phyloP scores from a whole-genome alignment of 2,888 invertebrate species.

The Cheilosia vulpina region DNA sequence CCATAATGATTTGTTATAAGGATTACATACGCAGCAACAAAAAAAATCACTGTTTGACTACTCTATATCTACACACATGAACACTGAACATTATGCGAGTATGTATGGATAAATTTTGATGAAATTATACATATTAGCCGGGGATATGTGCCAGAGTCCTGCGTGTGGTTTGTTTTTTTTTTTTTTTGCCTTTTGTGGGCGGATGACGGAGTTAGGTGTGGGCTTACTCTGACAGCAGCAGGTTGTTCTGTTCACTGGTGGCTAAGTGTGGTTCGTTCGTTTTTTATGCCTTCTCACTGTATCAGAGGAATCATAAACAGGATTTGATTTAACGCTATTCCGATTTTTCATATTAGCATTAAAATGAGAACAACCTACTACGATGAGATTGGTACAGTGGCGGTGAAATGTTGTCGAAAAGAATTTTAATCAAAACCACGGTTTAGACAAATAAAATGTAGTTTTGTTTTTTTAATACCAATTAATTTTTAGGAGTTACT shows the following conservation, averaged over 20 bases:
- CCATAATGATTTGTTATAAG: constrained; percentile 74
- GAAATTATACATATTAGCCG: constrained; percentile 73
- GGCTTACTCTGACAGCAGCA: constrained; percentile 71
- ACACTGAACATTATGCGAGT: constrained; percentile 6
- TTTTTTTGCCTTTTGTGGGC: constrained; percentile 29
- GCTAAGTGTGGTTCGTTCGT: constrained; percentile 68
- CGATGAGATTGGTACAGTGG: constrained; percentile 23
- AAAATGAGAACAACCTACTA: constrained; percentile 11
- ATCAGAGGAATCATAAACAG: constrained; percentile 70
- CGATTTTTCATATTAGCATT: constrained; percentile 57
- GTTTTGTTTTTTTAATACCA: too few relatives aligned
- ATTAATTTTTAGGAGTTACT: too few relatives aligned
- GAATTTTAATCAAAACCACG: too few relatives aligned
- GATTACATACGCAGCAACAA: constrained; percentile 62
- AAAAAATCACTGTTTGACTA: constrained; percentile 45
- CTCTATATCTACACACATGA: constrained; percentile 58
- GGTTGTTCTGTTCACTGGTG: constrained; percentile 69
- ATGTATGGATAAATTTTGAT: constrained; percentile 69
- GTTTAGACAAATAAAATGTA: too few relatives aligned
- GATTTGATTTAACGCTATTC: constrained; percentile 71
- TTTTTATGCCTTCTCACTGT: constrained; percentile 17
- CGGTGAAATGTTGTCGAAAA: neutral
- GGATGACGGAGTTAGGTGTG: constrained; percentile 10
- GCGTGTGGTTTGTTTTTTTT: constrained; percentile 36
- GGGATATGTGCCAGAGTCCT: constrained; percentile 66